A percentile compares a stretch with the other conserved stretches of the same genome.
phyloP scores from a whole-genome alignment of 2,888 invertebrate species.

The Anorthoa munda region DNA sequence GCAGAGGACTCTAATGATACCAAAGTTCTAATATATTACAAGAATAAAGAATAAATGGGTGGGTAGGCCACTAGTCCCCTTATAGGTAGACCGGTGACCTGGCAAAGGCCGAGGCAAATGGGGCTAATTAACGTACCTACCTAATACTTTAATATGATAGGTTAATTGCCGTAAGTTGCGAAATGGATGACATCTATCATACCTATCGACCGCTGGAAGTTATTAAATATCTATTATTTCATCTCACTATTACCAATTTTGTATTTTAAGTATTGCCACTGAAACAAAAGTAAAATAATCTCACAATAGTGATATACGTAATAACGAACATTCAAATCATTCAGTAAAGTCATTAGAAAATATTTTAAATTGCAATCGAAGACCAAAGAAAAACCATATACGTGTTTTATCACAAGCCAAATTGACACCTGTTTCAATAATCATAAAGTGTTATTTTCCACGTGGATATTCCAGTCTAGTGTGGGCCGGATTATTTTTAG shows the following conservation, averaged over 20 bases:
- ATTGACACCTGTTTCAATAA: neutral
- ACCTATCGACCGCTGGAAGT: neutral
- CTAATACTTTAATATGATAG: neutral
- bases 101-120: neutral
- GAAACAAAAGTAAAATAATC: neutral
- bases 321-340: conserved; percentile 11
- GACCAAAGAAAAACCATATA: neutral
- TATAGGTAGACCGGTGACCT: neutral
- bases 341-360: conserved; percentile 2
- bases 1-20: neutral
- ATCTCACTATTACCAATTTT: neutral
- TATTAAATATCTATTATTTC: neutral
- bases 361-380: conserved; percentile 16
- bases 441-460: neutral
- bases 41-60: neutral
- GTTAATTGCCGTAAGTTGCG: neutral
- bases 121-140: conserved; percentile 4
- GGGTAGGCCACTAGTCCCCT: too few species aligned
- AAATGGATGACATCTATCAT: neutral
- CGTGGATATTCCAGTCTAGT: conserved; percentile 16
- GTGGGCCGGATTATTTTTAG: conserved; percentile 43
- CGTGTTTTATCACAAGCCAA: neutral
- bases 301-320: too few species aligned
- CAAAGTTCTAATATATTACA: neutral
- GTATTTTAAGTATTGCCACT: neutral